phyloP scores from a whole-genome alignment of 1,140 invertebrate species.

The Drosophila mojavensis region DNA sequence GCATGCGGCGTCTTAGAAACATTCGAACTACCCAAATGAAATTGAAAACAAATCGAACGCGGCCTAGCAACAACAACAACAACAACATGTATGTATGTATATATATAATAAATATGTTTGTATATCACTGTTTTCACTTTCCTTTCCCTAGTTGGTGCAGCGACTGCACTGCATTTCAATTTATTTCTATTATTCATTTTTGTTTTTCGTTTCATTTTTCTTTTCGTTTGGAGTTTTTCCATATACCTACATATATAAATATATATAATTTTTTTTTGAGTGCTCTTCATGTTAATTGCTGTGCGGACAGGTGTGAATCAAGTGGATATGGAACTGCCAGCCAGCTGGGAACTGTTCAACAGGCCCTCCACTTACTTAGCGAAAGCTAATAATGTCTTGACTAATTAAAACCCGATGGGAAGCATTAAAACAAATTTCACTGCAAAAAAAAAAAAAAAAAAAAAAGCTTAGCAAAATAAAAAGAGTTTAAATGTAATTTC shows the following conservation, averaged over 20 bases:
- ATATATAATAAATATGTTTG: background rate
- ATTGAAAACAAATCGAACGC: slow-evolving; percentile 72
- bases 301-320: slow-evolving; percentile 51
- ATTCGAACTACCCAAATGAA: slow-evolving; percentile 56
- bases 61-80: slow-evolving; percentile 1
- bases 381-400: slow-evolving; percentile 42
- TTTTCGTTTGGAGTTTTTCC: slow-evolving; percentile 32
- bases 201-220: slow-evolving; percentile 59
- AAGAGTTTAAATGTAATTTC: slow-evolving; percentile 50
- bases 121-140: slow-evolving; percentile 69
- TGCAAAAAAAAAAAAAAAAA: slow-evolving; percentile 43
- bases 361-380: slow-evolving; percentile 13
- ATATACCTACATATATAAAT: no score
- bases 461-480: slow-evolving; percentile 46
- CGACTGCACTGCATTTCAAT: slow-evolving; percentile 51
- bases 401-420: slow-evolving; percentile 49
- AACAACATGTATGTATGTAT: background rate
- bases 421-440: slow-evolving; percentile 57
- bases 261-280: slow-evolving; percentile 20
- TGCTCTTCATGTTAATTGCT: slow-evolving; percentile 69
- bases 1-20: slow-evolving; percentile 75
- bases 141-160: slow-evolving; percentile 67
- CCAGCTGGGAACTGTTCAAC: slow-evolving; percentile 8
- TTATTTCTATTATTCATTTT: slow-evolving; percentile 13
- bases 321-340: slow-evolving; percentile 20